Evolutionary conservation across 2,888 invertebrate species (phyloP).

Genomic region (Dynastes maya): DNA sequence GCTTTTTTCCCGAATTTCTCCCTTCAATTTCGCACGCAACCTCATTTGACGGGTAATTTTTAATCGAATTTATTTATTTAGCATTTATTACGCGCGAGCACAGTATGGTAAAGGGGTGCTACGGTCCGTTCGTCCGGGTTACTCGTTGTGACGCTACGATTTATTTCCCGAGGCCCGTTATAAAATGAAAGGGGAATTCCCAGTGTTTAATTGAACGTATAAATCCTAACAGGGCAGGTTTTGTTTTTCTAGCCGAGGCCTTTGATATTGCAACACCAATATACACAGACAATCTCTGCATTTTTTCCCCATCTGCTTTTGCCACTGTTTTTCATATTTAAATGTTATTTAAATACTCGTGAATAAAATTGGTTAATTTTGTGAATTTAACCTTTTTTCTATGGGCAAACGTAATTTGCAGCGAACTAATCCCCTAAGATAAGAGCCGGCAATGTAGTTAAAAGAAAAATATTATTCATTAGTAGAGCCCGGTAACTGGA

Average conservation of each 20-base stretch:
- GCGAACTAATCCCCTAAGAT: too few relatives aligned
- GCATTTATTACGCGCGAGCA: constrained; percentile 14
- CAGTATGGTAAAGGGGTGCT: not conserved
- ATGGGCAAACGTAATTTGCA: too few relatives aligned
- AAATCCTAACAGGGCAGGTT: constrained; percentile 36
- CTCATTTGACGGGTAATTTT: not conserved
- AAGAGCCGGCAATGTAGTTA: too few relatives aligned
- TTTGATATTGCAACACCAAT: constrained; percentile 34
- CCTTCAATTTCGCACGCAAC: not conserved
- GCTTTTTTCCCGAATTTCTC: not conserved
- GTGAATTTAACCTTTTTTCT: too few relatives aligned
- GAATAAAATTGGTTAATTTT: too few relatives aligned
- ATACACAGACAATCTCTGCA: too few relatives aligned
- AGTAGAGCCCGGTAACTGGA: too few relatives aligned
- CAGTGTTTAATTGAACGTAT: constrained; percentile 39
- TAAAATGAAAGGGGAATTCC: constrained; percentile 35
- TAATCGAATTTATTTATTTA: constrained; percentile 37
- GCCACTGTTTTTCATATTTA: too few relatives aligned
- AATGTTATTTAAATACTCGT: too few relatives aligned
- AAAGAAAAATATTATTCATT: too few relatives aligned
- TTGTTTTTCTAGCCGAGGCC: constrained; percentile 33
- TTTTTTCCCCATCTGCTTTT: too few relatives aligned
- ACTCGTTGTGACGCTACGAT: constrained; percentile 30
- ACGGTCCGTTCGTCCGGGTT: constrained; percentile 27
- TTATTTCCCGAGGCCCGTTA: constrained; percentile 38